A percentile compares a stretch with the other conserved stretches of the same genome.
These are phyloP conservation scores for Trachemys scripta DNA, from an alignment of 2,113 vertebrate species.

Conservation along the genomic window DNA sequence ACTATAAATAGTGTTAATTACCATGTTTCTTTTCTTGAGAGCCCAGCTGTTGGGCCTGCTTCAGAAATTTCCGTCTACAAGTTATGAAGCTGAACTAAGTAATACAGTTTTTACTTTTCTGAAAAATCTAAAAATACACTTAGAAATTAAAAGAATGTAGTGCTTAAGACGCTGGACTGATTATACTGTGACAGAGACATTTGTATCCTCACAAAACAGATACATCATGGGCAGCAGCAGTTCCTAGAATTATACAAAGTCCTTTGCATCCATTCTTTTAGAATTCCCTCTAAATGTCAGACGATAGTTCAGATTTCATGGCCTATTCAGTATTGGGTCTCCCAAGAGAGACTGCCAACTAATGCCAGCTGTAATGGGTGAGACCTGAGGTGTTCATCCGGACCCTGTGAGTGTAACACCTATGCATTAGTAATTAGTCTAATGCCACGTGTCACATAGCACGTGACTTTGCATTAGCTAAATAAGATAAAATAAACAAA, in stretches of 20 bases:
- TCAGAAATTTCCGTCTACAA: constrained; percentile 38
- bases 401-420: not conserved
- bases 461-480: not conserved
- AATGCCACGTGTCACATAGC: not conserved
- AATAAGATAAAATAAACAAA: not conserved
- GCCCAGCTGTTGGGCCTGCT: constrained; percentile 47
- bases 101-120: not conserved
- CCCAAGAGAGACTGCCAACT: not conserved
- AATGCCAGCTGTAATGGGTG: not conserved
- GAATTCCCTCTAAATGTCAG: not conserved
- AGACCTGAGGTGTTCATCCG: not conserved
- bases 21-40: constrained; percentile 36
- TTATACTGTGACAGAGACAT: not conserved
- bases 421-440: not conserved
- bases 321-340: not conserved
- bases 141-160: not conserved
- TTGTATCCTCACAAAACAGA: not conserved
- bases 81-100: constrained; percentile 11
- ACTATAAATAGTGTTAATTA: constrained; percentile 54
- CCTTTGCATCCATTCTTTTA: not conserved
- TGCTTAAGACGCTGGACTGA: not conserved
- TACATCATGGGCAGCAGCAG: not conserved
- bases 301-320: not conserved
- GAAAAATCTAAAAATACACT: not conserved
- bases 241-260: not conserved